Evolutionary conservation across 2,888 invertebrate genomes (phyloP).

Genomic region (Meteorus colon): DNA sequence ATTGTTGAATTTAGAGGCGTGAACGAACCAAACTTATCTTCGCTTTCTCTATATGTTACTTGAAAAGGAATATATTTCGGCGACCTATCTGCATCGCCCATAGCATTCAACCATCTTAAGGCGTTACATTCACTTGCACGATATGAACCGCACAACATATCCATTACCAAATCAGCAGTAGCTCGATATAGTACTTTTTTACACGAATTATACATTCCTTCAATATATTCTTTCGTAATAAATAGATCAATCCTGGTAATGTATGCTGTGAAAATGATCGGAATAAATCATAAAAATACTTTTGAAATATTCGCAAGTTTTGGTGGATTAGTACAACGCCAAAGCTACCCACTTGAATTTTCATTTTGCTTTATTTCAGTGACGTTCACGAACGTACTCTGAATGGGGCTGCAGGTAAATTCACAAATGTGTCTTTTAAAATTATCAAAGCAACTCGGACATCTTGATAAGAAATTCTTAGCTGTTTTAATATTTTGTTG

Average conservation of each 20-base stretch:
- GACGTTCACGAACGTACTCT: slow-evolving; percentile 83
- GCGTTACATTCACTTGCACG: slow-evolving; percentile 84
- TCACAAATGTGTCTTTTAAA: slow-evolving; percentile 88
- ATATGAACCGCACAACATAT: slow-evolving; percentile 87
- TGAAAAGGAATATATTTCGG: slow-evolving; percentile 83
- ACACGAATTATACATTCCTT: slow-evolving; percentile 88
- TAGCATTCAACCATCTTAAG: slow-evolving; percentile 81
- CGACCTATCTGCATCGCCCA: slow-evolving; percentile 77
- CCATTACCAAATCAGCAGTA: slow-evolving; percentile 84
- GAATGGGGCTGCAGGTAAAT: slow-evolving; percentile 86
- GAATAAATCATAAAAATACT: slow-evolving; percentile 28
- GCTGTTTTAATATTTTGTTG: slow-evolving; percentile 78
- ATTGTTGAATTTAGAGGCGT: slow-evolving; percentile 78
- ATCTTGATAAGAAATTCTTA: slow-evolving; percentile 82
- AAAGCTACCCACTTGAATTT: slow-evolving; percentile 52
- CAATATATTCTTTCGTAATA: slow-evolving; percentile 81
- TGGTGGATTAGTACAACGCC: slow-evolving; percentile 8
- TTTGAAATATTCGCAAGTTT: background rate
- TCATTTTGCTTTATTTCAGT: slow-evolving; percentile 67
- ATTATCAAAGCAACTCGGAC: slow-evolving; percentile 92
- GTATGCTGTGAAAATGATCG: slow-evolving; percentile 65
- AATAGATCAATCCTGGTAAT: slow-evolving; percentile 80
- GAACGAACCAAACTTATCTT: slow-evolving; percentile 75
- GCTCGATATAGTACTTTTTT: slow-evolving; percentile 87
- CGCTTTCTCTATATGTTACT: slow-evolving; percentile 80